Evolutionary conservation across 2,113 vertebrate genomes (phyloP), one percentile per base, ranked within the genome.

Genomic region (Sarotherodon lohbergeri): DNA sequence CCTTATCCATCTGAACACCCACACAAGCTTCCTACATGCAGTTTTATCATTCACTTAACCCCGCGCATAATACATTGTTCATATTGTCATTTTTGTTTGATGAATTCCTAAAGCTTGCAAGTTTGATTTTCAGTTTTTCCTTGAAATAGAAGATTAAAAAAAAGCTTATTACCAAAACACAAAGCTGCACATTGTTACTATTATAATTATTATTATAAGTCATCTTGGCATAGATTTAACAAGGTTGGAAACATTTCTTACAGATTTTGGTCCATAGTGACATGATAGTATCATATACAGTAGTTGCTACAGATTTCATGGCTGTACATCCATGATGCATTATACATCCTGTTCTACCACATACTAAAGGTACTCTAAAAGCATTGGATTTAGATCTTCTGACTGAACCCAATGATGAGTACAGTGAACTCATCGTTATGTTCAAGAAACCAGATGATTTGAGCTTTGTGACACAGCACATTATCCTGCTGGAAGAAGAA

Each of bases 1-100:
- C 63, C 73, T 66, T 54, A 13, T 82, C 36, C 80, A 54, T 57
- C 84, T 1, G 22, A 84, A 56, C 48, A 9, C 86, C 90, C 83
- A 93, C 92, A 56, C 88, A 83, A 3, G 39, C 82, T 89, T 73
- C 66, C 48, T 41, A 90, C 86, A 83, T 88, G 84, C 57, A 61
- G 39, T 90, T 85, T 83, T 80, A 68, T 90, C 79, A 73, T 48
- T 57, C 88, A 83, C 88, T 90, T 88, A 82, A 85, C 52, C 43
- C 5, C 11, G 8, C 29, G 10, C 17, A 76, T 76, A 76, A 85
- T 86, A 5, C 46, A 56, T 5, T 19, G 76, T 85, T 80, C 43
- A 78, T 68, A 56, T 19, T 6, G 27, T 81, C 46, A 14, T 61
- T 41, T 68, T 57, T 3, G 10, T 56, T 81, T 41, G 52, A 89